Evolutionary conservation across 2,797 vertebrate species (phyloP).

Genomic region (Tragelaphus oryx): DNA sequence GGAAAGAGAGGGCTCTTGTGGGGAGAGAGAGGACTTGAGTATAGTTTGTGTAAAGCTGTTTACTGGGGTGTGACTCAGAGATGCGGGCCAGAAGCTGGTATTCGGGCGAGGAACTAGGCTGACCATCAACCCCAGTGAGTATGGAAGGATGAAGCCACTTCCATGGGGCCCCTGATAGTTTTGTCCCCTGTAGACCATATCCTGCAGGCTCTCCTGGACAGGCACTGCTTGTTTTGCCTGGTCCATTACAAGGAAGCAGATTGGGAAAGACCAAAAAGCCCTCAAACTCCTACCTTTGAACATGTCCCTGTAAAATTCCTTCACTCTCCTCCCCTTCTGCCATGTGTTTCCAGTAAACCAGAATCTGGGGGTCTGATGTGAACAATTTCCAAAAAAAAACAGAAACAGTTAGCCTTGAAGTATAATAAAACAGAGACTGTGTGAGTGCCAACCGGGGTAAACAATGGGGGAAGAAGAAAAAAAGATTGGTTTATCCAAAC

Average conservation of each 20-base stretch:
- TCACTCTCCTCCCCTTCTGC: neutral
- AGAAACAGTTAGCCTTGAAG: conserved; percentile 17
- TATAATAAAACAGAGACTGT: conserved; percentile 22
- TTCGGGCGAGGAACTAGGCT: conserved; percentile 47
- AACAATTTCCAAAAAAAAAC: conserved; percentile 8
- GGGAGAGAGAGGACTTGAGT: rapidly evolving
- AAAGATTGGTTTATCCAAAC: neutral
- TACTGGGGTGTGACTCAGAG: neutral
- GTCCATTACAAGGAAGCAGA: neutral
- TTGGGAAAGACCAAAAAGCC: neutral
- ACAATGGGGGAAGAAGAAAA: neutral
- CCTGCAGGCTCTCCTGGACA: neutral
- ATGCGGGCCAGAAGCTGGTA: neutral
- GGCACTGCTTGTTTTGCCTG: neutral
- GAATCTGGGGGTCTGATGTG: neutral
- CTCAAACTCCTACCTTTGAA: neutral
- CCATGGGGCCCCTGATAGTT: rapidly evolving
- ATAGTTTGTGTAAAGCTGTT: conserved; percentile 44
- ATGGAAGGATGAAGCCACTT: neutral
- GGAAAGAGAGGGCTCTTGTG: no score
- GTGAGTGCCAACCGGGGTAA: neutral
- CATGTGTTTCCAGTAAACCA: conserved; percentile 29
- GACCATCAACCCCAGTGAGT: conserved; percentile 13
- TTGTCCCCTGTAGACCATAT: neutral
- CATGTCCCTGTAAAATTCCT: neutral